phyloP scores from a whole-genome alignment of 2,113 vertebrate species.

The Grammomys dolichurus region DNA sequence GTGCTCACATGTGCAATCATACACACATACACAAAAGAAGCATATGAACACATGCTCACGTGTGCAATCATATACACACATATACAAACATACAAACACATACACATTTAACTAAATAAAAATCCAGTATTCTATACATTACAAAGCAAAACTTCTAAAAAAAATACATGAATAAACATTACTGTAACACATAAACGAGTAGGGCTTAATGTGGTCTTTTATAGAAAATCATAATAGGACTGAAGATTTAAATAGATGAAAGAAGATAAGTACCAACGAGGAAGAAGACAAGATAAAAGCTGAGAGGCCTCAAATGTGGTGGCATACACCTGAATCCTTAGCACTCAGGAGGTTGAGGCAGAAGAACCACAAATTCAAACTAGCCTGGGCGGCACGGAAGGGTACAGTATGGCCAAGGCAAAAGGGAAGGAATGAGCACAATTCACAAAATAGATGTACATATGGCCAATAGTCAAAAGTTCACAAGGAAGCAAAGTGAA shows the following conservation, averaged over 20 bases:
- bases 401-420: not conserved
- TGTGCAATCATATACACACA: not conserved
- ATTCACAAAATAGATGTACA: slow-evolving; percentile 50
- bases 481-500: slow-evolving; percentile 20
- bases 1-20: not conserved
- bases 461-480: not conserved
- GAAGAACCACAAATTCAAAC: not conserved
- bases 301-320: not conserved
- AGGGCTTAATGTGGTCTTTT: slow-evolving; percentile 2
- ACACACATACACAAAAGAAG: not conserved
- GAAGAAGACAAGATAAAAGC: slow-evolving; percentile 14
- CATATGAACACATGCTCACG: not conserved
- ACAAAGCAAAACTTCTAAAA: not conserved
- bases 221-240: slow-evolving; percentile 28
- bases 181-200: not conserved
- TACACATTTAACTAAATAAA: slow-evolving; percentile 20
- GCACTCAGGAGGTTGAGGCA: not conserved
- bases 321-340: not conserved
- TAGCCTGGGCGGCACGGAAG: not conserved
- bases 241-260: not conserved
- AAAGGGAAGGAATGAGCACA: slow-evolving; percentile 41
- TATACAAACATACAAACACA: not conserved
- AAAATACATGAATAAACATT: not conserved
- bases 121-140: not conserved
- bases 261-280: not conserved